Evolutionary conservation across 2,888 invertebrate species (phyloP), one percentile per base, ranked within the genome.

Genomic region (Gortyna flavago): DNA sequence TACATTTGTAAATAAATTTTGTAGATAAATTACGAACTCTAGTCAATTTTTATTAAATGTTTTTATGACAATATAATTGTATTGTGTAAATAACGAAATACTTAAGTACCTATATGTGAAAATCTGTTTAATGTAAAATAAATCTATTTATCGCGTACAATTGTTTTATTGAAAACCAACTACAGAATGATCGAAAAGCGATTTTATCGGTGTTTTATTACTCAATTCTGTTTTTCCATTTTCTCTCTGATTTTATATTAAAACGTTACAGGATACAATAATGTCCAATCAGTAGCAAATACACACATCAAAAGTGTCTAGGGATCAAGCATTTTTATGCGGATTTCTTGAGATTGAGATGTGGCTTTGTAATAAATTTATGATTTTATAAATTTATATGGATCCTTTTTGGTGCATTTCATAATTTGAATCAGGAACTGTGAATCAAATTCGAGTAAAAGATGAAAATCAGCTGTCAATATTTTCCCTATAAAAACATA

Each of bases 41-140:
- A 96, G 96, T 96, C 96, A 96, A 96, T 96, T 96, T 96, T 94
- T 94, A 95, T 94, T 95, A 89, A 94, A 95, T 94, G 95, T 96
- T 88, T 95, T 95, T 94, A 95, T 93, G 95, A 96, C 96, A 96
- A 96, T 96, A 95, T 95, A 91, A 96, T 95, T 95, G 95, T 95
- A 96, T 89, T 91, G 71, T 95, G 94, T 96, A 95, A 91, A 95
- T 95, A 93, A 91, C 90, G 89, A 90, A 91, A 83, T 88, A 91
- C 76, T 73, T 79, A 89, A 85, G 87, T 91, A 92, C 93, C 89
- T 93, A 93, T 94, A 94, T 95, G 93, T 95, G 93, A 92, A 86
- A 91, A 93, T 93, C 91, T 93, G 93, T 93, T 94, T 93, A 89
- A 89, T 94, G 92, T 95, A 94, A 94, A 94, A 95, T 94, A 95